phyloP scores from a whole-genome alignment of 64 coral and sea anemone genomes.

The Hydrozoanthus tunicans region DNA sequence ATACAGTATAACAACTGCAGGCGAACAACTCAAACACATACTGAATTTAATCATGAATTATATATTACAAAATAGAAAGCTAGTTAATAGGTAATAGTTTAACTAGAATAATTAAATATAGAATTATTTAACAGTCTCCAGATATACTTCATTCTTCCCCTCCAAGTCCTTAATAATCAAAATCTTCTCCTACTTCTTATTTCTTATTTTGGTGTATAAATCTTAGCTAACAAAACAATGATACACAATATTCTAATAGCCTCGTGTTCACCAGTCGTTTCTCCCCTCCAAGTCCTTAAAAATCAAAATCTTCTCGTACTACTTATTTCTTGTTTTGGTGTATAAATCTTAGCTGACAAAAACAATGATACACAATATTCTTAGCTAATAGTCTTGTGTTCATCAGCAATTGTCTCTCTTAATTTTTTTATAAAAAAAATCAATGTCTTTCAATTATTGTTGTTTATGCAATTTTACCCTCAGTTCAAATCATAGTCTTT shows the following conservation, averaged over 20 bases:
- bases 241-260: neutral
- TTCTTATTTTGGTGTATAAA: neutral
- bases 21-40: neutral
- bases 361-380: conserved; percentile 3
- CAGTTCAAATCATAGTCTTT: conserved; percentile 10
- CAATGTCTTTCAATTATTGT: neutral
- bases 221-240: conserved; percentile 3
- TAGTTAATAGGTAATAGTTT: neutral
- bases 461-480: neutral
- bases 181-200: neutral
- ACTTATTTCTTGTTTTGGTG: neutral
- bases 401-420: neutral
- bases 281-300: neutral
- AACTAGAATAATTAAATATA: neutral
- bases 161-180: neutral
- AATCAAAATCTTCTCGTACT: neutral
- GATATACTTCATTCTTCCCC: neutral
- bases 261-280: neutral
- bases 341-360: neutral
- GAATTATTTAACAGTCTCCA: neutral
- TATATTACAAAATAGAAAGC: neutral
- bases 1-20: neutral
- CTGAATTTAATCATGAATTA: neutral
- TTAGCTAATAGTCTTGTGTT: neutral
- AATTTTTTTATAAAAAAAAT: neutral